Evolutionary conservation across 1,140 invertebrate genomes (phyloP).

Genomic region (Drusus annulatus): DNA sequence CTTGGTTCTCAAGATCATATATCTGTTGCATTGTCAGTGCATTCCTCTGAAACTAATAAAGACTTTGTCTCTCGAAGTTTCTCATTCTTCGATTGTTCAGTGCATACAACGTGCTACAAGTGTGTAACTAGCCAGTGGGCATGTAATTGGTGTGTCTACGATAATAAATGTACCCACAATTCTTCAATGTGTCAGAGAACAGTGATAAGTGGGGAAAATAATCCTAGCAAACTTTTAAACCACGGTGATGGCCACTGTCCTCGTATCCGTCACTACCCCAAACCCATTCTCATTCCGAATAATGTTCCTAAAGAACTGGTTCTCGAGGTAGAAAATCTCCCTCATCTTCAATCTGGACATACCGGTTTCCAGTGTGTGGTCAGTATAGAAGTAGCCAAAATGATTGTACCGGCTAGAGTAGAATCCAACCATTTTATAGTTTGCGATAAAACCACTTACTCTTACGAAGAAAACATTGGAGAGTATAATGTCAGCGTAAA

Average conservation of each 20-base stretch:
- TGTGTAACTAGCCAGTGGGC: conserved; percentile 93
- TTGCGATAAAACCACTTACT: conserved; percentile 92
- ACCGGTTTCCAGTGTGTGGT: conserved; percentile 93
- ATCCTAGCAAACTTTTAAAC: conserved; percentile 79
- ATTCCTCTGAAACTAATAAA: conserved; percentile 94
- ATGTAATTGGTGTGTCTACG: conserved; percentile 97
- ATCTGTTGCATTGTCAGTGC: conserved; percentile 91
- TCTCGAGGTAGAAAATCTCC: conserved; percentile 91
- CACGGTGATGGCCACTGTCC: conserved; percentile 87
- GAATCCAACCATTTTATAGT: conserved; percentile 87
- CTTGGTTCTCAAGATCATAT: conserved; percentile 89
- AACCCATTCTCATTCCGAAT: conserved; percentile 86
- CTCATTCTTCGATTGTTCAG: conserved; percentile 94
- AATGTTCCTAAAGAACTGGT: conserved; percentile 91
- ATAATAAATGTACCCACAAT: conserved; percentile 94
- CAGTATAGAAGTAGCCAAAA: conserved; percentile 91
- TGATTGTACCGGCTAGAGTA: conserved; percentile 88
- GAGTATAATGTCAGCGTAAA: conserved; percentile 92
- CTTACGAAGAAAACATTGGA: conserved; percentile 88
- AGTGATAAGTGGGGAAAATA: conserved; percentile 89
- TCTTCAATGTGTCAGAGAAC: conserved; percentile 84
- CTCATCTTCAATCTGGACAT: conserved; percentile 87
- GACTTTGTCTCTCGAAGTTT: conserved; percentile 96
- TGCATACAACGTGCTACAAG: conserved; percentile 87
- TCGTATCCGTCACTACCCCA: conserved; percentile 78